Percentiles rank a stretch among this genome's conserved stretches.
Conservation (phyloP, 2,113 vertebrate species). For the Anhinga anhinga region DNA sequence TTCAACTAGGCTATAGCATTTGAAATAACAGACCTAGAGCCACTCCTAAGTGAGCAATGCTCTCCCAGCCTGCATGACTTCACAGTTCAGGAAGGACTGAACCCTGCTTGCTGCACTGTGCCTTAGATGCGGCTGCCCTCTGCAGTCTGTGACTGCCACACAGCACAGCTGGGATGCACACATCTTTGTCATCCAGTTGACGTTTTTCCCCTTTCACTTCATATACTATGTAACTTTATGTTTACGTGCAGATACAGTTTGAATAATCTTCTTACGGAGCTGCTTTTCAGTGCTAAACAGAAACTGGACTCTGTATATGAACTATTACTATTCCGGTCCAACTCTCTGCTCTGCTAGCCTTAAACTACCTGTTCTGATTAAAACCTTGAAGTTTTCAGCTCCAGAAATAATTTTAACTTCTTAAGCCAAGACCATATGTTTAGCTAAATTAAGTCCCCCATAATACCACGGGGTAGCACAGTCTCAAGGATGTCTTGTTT, state of each 20-base stretch:
- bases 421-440: neutral
- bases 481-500: neutral
- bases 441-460: neutral
- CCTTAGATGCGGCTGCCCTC: conserved; percentile 51
- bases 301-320: neutral
- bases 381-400: neutral
- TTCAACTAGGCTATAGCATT: neutral
- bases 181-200: neutral
- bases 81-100: neutral
- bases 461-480: neutral
- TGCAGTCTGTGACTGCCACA: neutral
- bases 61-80: neutral
- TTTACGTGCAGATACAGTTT: neutral
- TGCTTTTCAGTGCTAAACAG: neutral
- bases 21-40: too few species aligned
- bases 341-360: neutral
- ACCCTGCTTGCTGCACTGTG: rapidly evolving
- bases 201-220: neutral
- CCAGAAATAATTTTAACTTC: neutral
- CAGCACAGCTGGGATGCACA: neutral
- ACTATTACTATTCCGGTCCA: neutral
- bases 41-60: rapidly evolving
- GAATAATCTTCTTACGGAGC: neutral
- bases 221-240: rapidly evolving
- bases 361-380: neutral